Evolutionary conservation across 2,113 vertebrate genomes (phyloP).

Genomic region (Fulmarus glacialis): DNA sequence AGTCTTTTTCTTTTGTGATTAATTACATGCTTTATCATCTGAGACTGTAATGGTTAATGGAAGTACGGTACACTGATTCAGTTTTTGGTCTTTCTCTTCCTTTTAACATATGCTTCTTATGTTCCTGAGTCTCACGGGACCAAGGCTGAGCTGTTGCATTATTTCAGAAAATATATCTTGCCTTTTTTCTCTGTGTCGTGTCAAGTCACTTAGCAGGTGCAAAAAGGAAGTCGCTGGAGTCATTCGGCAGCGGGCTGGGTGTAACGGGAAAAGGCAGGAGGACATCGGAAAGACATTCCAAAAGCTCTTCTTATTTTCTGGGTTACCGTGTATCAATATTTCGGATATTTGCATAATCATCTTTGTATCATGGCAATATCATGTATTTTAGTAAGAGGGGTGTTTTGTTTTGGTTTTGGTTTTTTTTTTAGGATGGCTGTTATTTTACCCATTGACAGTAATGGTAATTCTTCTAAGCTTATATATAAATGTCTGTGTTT

Average conservation of each 20-base stretch:
- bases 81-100: not conserved
- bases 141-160: not conserved
- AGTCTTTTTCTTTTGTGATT: not conserved
- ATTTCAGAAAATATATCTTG: not conserved
- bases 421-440: not conserved
- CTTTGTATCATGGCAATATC: not conserved
- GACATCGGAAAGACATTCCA: not conserved
- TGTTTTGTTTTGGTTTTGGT: not conserved
- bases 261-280: not conserved
- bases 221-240: not conserved
- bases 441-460: not conserved
- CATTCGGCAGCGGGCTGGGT: not conserved
- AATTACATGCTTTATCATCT: not conserved
- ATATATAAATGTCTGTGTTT: not conserved
- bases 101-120: not conserved
- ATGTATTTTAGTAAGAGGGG: not conserved
- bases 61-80: not conserved
- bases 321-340: not conserved
- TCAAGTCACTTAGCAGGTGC: not conserved
- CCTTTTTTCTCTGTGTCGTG: not conserved
- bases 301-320: not conserved
- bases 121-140: not conserved
- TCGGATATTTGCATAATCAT: not conserved
- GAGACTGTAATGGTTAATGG: not conserved
- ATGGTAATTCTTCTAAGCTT: not conserved